Evolutionary conservation across 1,140 invertebrate genomes (phyloP), one percentile per base, ranked within the genome.

Genomic region (Ips nitidus): DNA sequence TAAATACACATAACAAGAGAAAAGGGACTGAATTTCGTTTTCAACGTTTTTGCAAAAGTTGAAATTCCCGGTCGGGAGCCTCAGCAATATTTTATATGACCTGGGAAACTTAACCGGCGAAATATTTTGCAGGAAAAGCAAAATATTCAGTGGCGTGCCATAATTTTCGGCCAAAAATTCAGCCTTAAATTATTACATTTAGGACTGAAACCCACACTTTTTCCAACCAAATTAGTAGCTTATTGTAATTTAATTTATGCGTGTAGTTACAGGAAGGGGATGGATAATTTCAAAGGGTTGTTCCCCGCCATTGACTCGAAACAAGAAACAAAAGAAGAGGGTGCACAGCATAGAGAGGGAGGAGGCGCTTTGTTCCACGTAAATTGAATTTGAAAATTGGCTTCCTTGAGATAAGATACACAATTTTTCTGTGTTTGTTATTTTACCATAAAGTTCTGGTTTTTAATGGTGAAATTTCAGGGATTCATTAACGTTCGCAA

Each of bases 351-450:
- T 50, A 50, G 64, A 67, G 40, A 56, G 45, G 57, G 53, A 57
- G 59, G 67, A 53, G 62, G 66, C 67, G 62, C 73, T 76, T 78
- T 78, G 76, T 78, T 78, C 76, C 74, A 77, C 77, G 77, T 78
- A 78, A 78, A 78, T 78, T 78, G 77, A 78, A 78, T 78, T 78
- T 77, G 77, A 78, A 78, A 78, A 78, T 78, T 78, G 77, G 75
- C 70, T 72, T 73, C 64, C 59, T 59, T 66, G 70, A 73, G 75
- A 76, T 76, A 76, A 75, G 73, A 76, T 76, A 76, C 70, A 76
- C 67, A 50, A 8, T 50, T 6, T 50, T 50, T 50, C 45, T 50
- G 45, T 3, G 45, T 50, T 50, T 50, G 2, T 6, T 50, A 22
- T 22, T 22, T 22, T 22, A 22, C 22, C 22, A 22, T 22, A 22